Percentiles rank a stretch among this genome's conserved stretches.
Conservation (phyloP, 2,113 vertebrate species). For the Triplophysa tibetana region DNA sequence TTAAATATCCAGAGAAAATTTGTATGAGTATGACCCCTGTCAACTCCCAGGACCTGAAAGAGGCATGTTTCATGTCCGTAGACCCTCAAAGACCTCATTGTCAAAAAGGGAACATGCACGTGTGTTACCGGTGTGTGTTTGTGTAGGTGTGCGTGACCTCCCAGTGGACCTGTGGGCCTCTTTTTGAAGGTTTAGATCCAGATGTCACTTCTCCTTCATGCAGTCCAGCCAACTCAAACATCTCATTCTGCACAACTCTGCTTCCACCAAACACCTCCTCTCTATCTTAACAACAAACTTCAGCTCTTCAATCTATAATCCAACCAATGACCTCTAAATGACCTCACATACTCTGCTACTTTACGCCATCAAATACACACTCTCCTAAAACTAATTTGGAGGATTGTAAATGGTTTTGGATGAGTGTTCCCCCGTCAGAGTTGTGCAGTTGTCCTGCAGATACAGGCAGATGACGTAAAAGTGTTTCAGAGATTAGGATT, state of each 20-base stretch:
- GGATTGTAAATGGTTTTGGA: too few relatives aligned
- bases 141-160: conserved; percentile 19
- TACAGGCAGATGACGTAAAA: conserved; percentile 19
- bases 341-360: neutral
- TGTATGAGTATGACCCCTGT: neutral
- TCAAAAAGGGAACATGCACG: neutral
- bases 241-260: neutral
- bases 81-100: neutral
- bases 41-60: conserved; percentile 16
- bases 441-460: neutral
- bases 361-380: neutral
- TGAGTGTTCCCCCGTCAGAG: neutral
- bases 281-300: neutral
- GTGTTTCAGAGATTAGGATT: conserved; percentile 35
- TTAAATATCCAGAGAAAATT: neutral
- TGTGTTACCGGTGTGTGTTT: conserved; percentile 12
- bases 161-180: neutral
- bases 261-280: neutral
- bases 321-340: neutral
- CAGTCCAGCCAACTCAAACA: neutral
- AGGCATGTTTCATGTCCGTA: neutral
- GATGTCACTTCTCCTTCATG: conserved; percentile 14
- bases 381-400: neutral
- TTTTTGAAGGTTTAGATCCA: conserved; percentile 25
- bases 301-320: neutral